phyloP scores from a whole-genome alignment of 2,113 vertebrate species.

The Limnothrissa miodon region DNA sequence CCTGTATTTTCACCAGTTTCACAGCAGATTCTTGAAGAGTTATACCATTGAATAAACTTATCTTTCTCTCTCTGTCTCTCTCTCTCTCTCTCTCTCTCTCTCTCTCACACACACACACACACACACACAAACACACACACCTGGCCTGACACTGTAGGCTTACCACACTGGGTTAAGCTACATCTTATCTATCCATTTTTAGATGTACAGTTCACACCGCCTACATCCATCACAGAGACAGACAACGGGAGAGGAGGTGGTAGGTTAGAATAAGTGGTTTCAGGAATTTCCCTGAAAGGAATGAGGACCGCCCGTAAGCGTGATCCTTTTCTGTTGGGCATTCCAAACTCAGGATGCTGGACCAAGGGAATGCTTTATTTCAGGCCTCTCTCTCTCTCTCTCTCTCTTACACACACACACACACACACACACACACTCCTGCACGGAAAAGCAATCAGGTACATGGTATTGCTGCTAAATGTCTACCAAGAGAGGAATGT shows the following conservation, averaged over 20 bases:
- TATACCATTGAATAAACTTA: no score
- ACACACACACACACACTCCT: not conserved
- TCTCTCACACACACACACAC: not conserved
- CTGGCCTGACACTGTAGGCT: not conserved
- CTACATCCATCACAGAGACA: not conserved
- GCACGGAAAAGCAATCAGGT: not conserved
- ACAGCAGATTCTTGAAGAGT: no score
- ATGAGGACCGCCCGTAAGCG: not conserved
- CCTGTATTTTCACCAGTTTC: no score
- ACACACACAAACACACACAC: constrained; percentile 4
- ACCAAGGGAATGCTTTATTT: constrained; percentile 2
- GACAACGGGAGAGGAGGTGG: not conserved
- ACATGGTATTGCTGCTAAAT: not conserved
- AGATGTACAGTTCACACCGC: not conserved
- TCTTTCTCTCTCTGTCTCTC: no score
- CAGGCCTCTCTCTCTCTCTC: no score
- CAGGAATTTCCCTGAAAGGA: not conserved
- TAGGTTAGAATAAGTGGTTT: not conserved
- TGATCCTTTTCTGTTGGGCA: not conserved
- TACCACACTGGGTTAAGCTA: not conserved
- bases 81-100: not conserved
- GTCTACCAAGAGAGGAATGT: not conserved
- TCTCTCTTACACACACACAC: no score
- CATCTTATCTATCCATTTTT: not conserved
- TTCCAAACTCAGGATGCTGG: not conserved